Base-by-base conservation (phyloP, 2,888 invertebrate species). In the Julus scanicus region DNA sequence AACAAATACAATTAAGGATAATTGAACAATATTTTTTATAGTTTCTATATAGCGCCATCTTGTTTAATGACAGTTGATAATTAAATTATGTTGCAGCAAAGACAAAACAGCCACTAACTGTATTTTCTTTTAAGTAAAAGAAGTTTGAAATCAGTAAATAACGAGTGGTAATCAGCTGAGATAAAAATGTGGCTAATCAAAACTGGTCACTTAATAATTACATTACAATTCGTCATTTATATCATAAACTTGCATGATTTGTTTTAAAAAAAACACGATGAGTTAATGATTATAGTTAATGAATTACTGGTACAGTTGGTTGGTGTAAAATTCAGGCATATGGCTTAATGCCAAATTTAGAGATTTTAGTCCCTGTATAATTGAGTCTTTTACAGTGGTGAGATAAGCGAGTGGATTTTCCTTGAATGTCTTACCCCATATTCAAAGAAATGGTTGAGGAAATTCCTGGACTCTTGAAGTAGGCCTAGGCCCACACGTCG, bases 401-500 rank as follows among this genome's bases (percentile, higher is more conserved):
- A 71, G 71, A 71, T 80, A 39, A 29, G 80, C 11, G 37, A 8
- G 37, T 80, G 80, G 13, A 80, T 37, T 80, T 80, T 80, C 80
- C 80, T 80, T 29, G 37, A 80, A 4, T 37, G 37, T 37, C 80
- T 13, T 80, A 80, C 80, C 80, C 37, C 37, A 37, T 37, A 29
- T 80, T 80, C 80, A 37, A 11, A 80, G 80, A 80, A 80, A 80
- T 80, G 80, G 80, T 15, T 80, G 80, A 11, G 80, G 80, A 80
- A 80, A 80, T 80, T 80, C 80, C 80, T 80, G 80, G 29, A 37
- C 80, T 37, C 37, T 80, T 80, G 80, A 80, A 39, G 80, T 80
- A 80, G 80, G 37, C 80, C 80, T 80, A 80, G 80, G 37, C 80
- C 37, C 80, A 80, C 80, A 80, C 80, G 80, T 80, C 80, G 80